These are phyloP conservation scores for Dendrolimus houi DNA, from an alignment of 2,888 invertebrate genomes.

Conservation along the genomic window DNA sequence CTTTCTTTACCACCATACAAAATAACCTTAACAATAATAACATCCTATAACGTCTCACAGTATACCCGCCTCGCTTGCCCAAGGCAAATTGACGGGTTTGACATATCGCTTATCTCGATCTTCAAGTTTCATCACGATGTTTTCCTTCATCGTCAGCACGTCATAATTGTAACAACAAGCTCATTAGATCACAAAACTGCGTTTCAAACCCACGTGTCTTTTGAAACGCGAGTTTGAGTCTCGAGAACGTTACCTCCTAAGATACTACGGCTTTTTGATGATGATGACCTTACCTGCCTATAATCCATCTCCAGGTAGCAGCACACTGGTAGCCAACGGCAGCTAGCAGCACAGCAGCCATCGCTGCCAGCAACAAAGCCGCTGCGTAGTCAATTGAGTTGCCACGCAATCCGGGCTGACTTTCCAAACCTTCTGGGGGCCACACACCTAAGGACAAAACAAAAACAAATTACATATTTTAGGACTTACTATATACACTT, in stretches of 20 bases:
- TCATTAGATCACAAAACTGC: too few relatives aligned
- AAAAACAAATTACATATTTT: too few relatives aligned
- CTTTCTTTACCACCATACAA: too few relatives aligned
- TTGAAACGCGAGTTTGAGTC: too few relatives aligned
- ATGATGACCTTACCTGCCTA: constrained; percentile 61
- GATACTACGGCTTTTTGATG: too few relatives aligned
- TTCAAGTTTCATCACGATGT: too few relatives aligned
- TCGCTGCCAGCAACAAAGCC: constrained; percentile 75
- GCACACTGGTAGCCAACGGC: constrained; percentile 85
- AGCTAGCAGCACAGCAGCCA: constrained; percentile 81
- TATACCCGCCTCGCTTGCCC: neutral
- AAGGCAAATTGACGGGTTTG: neutral
- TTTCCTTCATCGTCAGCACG: too few relatives aligned
- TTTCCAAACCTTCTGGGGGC: constrained; percentile 57
- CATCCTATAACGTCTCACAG: neutral
- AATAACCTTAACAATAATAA: constrained; percentile 1
- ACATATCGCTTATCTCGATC: too few relatives aligned
- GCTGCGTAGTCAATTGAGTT: constrained; percentile 76
- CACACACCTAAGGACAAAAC: constrained; percentile 39
- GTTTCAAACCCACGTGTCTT: too few relatives aligned
- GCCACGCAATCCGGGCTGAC: constrained; percentile 48
- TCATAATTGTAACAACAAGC: too few relatives aligned
- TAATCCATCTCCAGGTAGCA: constrained; percentile 83
- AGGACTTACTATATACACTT: too few relatives aligned
- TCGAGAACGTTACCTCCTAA: too few relatives aligned